Evolutionary conservation across 2,888 invertebrate species (phyloP).

Genomic region (Amblyjoppa fuscipennis): DNA sequence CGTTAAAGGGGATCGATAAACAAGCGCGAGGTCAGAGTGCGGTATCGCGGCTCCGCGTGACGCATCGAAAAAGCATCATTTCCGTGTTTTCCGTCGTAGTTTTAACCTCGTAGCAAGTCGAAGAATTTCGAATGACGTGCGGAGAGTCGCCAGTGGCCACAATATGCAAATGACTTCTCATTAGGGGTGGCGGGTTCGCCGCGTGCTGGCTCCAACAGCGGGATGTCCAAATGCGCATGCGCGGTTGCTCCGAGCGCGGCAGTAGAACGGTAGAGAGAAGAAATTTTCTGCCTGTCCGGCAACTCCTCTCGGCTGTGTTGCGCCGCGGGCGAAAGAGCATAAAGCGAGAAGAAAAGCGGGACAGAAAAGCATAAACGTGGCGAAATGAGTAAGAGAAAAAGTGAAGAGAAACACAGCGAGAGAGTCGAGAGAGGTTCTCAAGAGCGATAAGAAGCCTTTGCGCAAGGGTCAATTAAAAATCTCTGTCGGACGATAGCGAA

Average conservation of each 20-base stretch:
- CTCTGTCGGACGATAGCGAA: constrained; percentile 73
- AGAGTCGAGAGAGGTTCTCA: constrained; percentile 27
- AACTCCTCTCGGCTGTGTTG: constrained; percentile 13
- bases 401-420: constrained; percentile 20
- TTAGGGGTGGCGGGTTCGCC: constrained; percentile 63
- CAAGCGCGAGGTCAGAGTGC: constrained; percentile 39
- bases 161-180: constrained; percentile 76
- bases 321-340: too few relatives aligned
- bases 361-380: not conserved
- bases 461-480: constrained; percentile 78
- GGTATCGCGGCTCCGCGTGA: constrained; percentile 19
- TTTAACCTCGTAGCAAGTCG: constrained; percentile 52
- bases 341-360: too few relatives aligned
- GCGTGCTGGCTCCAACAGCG: constrained; percentile 47
- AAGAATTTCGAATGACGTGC: constrained; percentile 73
- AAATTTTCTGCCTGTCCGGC: constrained; percentile 32
- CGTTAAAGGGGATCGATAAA: constrained; percentile 36
- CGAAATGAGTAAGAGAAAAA: not conserved
- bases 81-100: constrained; percentile 10
- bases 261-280: constrained; percentile 13
- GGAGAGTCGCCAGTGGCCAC: constrained; percentile 52
- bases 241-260: constrained; percentile 15
- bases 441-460: constrained; percentile 55
- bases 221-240: constrained; percentile 25
- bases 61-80: constrained; percentile 65